phyloP scores from a whole-genome alignment of 2,797 vertebrate species.

The Ctenosaura bakeri region DNA sequence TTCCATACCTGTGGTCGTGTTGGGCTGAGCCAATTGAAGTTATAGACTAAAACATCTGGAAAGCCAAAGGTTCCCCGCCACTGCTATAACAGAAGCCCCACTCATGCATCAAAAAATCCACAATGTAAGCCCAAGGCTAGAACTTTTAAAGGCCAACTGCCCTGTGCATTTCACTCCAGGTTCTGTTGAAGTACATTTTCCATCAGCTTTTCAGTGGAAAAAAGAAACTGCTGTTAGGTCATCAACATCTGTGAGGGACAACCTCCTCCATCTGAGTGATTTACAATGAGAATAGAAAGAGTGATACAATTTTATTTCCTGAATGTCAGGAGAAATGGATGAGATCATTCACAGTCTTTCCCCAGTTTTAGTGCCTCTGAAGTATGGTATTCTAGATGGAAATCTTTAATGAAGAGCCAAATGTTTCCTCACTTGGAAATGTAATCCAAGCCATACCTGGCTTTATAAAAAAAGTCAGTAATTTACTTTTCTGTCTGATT shows the following conservation, averaged over 20 bases:
- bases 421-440: conserved; percentile 38
- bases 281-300: conserved; percentile 7
- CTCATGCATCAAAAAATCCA: too few relatives aligned
- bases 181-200: neutral
- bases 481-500: conserved; percentile 65
- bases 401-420: neutral
- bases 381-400: conserved; percentile 3
- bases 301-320: neutral
- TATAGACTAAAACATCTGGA: neutral
- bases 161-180: too few relatives aligned
- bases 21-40: too few relatives aligned
- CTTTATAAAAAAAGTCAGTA: conserved; percentile 62
- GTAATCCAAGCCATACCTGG: conserved; percentile 50
- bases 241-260: neutral
- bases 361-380: conserved; percentile 13
- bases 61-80: neutral
- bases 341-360: neutral
- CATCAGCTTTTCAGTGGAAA: neutral
- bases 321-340: neutral
- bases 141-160: too few relatives aligned
- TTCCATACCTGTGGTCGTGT: too few relatives aligned
- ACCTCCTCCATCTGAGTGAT: neutral
- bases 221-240: neutral
- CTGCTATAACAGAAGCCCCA: too few relatives aligned
- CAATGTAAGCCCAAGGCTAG: too few relatives aligned